Base-by-base conservation (phyloP, 2,888 invertebrate species). In the Drosophila eohydei region DNA sequence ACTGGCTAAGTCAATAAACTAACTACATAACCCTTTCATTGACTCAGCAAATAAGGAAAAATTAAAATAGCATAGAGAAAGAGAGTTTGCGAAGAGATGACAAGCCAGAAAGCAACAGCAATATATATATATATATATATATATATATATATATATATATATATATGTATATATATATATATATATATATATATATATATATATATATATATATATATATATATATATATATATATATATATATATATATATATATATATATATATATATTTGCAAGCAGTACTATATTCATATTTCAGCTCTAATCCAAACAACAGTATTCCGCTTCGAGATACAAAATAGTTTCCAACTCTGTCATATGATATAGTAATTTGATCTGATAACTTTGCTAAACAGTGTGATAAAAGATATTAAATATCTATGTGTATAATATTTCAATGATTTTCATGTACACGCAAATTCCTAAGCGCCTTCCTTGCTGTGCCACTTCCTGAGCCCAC, bases 1-100 rank as follows among this genome's bases (percentile, higher is more conserved):
- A 28, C n/a, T 43, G 41, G 16, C 36, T 32, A 26, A 44, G 69
- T 51, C 69, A 56, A 68, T 68, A 30, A 48, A 48, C 58, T 64
- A 59, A 36, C 41, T 73, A 51, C 69, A 60, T 41, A 16, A 21
- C 48, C 41, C 41, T 26, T 43, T 41, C 46, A 26, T 41, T 41
- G 28, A 16, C 58, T 48, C 46, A n/a, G 21, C 26, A 41, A 68
- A 48, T 41, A 30, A 7, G 32, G 16, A 26, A 48, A 32, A 48
- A 2, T 3, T 14, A 46, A 32, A 46, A 5, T 60, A 26, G 34
- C 7, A 11, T 34, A 48, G 50, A 11, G 36, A 52, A 26, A 52
- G 7, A 4, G 21, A 44, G 21, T 2, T 32, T 38, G 11, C 21
- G 2, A 21, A 1, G 26, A 6, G 16, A 12, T 12, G 32, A 21